These are phyloP conservation scores for Tonatia bakeri DNA, from an alignment of 2,113 vertebrate species.

Conservation along the genomic window DNA sequence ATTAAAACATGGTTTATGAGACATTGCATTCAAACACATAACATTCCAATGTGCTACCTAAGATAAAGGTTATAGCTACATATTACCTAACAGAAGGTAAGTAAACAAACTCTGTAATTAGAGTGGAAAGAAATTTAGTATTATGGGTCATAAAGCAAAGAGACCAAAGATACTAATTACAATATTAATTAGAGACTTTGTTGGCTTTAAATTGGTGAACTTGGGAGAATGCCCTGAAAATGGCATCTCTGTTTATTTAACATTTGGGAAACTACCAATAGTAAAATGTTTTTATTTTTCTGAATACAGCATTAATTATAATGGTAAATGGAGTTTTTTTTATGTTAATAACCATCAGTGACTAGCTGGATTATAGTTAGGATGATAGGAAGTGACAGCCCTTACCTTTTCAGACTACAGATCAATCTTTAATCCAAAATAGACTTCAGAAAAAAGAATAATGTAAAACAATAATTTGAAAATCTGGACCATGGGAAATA, in stretches of 20 bases:
- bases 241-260: neutral
- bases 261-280: neutral
- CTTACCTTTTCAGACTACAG: neutral
- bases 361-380: neutral
- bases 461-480: neutral
- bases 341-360: neutral
- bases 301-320: neutral
- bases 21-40: neutral
- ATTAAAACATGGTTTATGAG: neutral
- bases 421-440: neutral
- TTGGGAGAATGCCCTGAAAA: neutral
- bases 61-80: neutral
- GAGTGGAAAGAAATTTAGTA: neutral
- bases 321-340: neutral
- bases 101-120: neutral
- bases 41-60: neutral
- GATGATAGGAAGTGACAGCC: neutral
- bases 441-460: neutral
- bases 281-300: neutral
- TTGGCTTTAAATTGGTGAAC: neutral
- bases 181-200: conserved; percentile 9
- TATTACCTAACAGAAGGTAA: neutral
- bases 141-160: neutral
- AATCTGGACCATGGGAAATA: neutral
- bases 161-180: neutral